phyloP scores from a whole-genome alignment of 2,797 vertebrate genomes.

The Numenius phaeopus region DNA sequence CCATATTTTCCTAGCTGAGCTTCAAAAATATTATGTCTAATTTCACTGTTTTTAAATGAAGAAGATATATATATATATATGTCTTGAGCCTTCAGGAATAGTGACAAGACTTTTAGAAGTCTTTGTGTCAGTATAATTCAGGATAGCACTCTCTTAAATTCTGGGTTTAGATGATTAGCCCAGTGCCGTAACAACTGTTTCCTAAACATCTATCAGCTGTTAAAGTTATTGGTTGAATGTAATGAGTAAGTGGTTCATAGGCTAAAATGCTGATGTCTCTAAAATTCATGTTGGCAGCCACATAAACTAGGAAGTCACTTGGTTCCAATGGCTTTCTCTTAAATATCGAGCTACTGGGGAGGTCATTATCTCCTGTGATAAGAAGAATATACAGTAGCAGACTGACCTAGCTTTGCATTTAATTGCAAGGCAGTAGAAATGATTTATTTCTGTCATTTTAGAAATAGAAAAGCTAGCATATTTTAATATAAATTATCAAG shows the following conservation, averaged over 20 bases:
- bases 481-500: background rate
- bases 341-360: background rate
- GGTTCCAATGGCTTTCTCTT: background rate
- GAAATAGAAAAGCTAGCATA: background rate
- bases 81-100: background rate
- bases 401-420: background rate
- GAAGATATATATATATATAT: background rate
- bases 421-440: background rate
- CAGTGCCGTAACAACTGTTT: background rate
- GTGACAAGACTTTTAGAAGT: background rate
- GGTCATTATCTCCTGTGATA: background rate
- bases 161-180: background rate
- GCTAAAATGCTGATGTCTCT: slow-evolving; percentile 4
- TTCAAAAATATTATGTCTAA: background rate
- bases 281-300: background rate
- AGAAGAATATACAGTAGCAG: background rate
- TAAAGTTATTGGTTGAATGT: background rate
- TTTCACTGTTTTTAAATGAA: background rate
- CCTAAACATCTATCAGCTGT: background rate
- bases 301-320: background rate
- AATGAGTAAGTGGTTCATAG: background rate
- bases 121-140: background rate
- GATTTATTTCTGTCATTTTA: background rate
- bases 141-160: background rate
- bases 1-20: background rate